These are phyloP conservation scores for Nezara viridula DNA, from an alignment of 2,888 invertebrate genomes.

Conservation along the genomic window DNA sequence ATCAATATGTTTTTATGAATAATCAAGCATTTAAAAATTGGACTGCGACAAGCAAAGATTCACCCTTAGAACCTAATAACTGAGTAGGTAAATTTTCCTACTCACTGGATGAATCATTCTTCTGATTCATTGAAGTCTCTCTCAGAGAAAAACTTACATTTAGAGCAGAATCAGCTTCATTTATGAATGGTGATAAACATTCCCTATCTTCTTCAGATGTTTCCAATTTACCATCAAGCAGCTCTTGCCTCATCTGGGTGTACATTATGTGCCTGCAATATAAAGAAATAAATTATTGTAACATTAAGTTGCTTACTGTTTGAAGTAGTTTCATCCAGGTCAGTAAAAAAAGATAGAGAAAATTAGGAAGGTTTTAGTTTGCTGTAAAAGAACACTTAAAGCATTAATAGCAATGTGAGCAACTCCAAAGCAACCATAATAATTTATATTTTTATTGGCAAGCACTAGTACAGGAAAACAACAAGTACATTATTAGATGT, in stretches of 20 bases:
- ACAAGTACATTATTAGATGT: too few species aligned
- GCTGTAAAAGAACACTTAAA: background rate
- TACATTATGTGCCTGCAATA: conserved; percentile 83
- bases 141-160: conserved; percentile 42
- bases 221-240: conserved; percentile 80
- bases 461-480: too few species aligned
- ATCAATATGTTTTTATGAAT: background rate
- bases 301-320: background rate
- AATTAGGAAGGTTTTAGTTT: background rate
- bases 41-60: background rate
- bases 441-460: too few species aligned
- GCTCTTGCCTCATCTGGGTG: conserved; percentile 84
- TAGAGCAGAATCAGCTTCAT: conserved; percentile 29
- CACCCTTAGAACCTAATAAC: background rate
- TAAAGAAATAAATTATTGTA: background rate
- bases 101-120: too few species aligned
- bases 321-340: background rate
- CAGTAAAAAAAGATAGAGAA: background rate
- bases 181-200: conserved; percentile 45
- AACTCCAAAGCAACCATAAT: background rate
- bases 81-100: too few species aligned
- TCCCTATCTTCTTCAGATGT: conserved; percentile 66
- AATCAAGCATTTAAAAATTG: background rate
- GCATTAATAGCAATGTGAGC: background rate
- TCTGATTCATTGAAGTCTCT: background rate